Evolutionary conservation across 1,140 invertebrate species (phyloP).

Genomic region (Harpegnathos saltator): DNA sequence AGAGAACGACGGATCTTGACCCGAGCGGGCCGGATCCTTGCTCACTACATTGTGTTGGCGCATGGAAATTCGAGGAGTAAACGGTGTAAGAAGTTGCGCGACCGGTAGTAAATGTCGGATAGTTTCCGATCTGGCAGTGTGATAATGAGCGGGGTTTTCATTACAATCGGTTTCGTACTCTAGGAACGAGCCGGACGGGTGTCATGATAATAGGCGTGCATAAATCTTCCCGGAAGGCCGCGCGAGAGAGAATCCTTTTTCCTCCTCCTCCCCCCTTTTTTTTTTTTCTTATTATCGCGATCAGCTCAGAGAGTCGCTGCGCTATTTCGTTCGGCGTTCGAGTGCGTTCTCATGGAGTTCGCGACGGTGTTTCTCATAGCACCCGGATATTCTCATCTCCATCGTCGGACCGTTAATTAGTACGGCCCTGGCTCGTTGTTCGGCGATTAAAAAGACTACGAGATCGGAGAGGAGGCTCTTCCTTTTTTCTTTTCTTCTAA

Average conservation of each 20-base stretch:
- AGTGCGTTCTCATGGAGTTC: constrained; percentile 65
- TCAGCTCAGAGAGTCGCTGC: constrained; percentile 5
- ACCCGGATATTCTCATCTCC: constrained; percentile 73
- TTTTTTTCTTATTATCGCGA: constrained; percentile 53
- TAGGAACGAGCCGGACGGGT: constrained; percentile 1
- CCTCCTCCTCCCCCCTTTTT: not conserved
- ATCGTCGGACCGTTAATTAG: constrained; percentile 58
- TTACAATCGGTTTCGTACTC: constrained; percentile 26
- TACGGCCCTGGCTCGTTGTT: constrained; percentile 52
- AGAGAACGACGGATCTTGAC: too few species aligned
- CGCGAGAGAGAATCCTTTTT: constrained; percentile 41
- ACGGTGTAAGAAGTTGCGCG: too few species aligned
- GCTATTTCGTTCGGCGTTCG: constrained; percentile 53
- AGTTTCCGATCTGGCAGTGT: not conserved
- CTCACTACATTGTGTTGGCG: too few species aligned
- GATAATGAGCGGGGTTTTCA: constrained; percentile 32
- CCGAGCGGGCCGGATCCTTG: too few species aligned
- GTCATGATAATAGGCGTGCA: constrained; percentile 34
- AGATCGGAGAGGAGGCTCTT: not conserved
- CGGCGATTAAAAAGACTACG: constrained; percentile 53
- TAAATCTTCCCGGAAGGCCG: constrained; percentile 35
- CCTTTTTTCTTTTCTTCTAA: constrained; percentile 2
- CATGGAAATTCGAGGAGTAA: too few species aligned
- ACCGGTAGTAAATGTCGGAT: too few species aligned
- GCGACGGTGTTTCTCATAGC: constrained; percentile 67